Evolutionary conservation across 1,140 invertebrate genomes (phyloP).

Genomic region (Ceratitis capitata): DNA sequence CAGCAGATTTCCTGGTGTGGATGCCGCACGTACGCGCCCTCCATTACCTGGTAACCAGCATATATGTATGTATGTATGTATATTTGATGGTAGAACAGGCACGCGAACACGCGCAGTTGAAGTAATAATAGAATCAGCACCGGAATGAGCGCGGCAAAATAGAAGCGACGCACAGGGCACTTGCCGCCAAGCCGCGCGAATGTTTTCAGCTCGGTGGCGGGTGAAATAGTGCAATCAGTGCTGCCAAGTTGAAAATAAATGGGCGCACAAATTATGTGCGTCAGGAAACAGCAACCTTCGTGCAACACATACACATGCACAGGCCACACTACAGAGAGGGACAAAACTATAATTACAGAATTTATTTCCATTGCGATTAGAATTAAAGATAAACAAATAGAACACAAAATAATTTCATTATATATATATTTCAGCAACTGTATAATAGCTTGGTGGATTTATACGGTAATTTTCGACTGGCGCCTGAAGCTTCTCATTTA

Average conservation of each 20-base stretch:
- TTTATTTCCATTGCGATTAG: too few species aligned
- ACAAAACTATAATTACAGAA: too few species aligned
- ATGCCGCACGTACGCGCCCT: neutral
- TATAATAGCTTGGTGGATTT: too few species aligned
- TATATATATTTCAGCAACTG: neutral
- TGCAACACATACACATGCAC: neutral
- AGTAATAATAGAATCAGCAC: conserved; percentile 4
- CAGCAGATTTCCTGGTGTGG: neutral
- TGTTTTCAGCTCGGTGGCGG: neutral
- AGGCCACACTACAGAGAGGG: too few species aligned
- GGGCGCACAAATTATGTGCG: conserved; percentile 28
- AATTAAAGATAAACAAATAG: neutral
- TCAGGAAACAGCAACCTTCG: neutral
- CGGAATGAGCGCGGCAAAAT: neutral
- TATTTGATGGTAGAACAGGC: neutral
- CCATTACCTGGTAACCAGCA: neutral
- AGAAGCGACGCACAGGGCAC: neutral
- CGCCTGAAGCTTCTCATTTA: neutral
- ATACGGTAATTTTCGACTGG: too few species aligned
- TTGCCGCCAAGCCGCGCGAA: neutral
- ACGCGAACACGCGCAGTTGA: neutral
- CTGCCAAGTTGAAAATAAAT: conserved; percentile 41
- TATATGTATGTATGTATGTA: too few species aligned
- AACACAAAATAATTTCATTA: too few species aligned
- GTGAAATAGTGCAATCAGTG: conserved; percentile 37